A percentile compares a stretch with the other conserved stretches of the same genome.
Conservation (phyloP, 2,797 vertebrate species). For the Percopsis omiscomaycus region DNA sequence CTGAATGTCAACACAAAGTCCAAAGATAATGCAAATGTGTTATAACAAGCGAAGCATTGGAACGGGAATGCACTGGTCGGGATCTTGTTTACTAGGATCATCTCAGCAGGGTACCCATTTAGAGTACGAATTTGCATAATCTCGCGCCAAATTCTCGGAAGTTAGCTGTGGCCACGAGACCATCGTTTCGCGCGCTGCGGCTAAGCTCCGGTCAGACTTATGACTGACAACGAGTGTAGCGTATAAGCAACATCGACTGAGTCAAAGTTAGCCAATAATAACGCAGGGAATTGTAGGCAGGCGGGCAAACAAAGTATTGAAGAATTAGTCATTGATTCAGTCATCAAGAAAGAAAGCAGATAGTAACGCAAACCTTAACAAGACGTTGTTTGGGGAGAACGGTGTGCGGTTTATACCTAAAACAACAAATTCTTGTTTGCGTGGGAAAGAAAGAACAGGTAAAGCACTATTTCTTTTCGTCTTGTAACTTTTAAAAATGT, state of each 20-base stretch:
- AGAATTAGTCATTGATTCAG: constrained; percentile 81
- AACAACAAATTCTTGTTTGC: constrained; percentile 51
- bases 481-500: constrained; percentile 39
- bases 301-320: constrained; percentile 79
- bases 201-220: constrained; percentile 68
- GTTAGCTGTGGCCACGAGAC: constrained; percentile 75
- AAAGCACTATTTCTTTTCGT: constrained; percentile 30
- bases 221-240: constrained; percentile 50
- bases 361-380: constrained; percentile 39
- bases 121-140: constrained; percentile 40
- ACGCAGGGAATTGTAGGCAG: constrained; percentile 31
- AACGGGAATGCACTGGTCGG: too few species aligned
- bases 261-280: constrained; percentile 49
- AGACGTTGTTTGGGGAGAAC: constrained; percentile 56
- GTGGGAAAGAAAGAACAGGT: constrained; percentile 68
- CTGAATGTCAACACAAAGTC: too few species aligned
- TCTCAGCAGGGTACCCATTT: constrained; percentile 3
- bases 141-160: constrained; percentile 68
- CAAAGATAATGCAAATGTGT: too few species aligned
- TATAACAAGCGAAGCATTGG: too few species aligned
- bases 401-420: constrained; percentile 29
- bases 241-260: constrained; percentile 35
- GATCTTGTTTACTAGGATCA: constrained; percentile 43
- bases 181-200: constrained; percentile 82
- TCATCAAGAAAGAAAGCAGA: constrained; percentile 62